These are phyloP conservation scores for Psettodes erumei DNA, from an alignment of 2,113 vertebrate species.

Conservation along the genomic window DNA sequence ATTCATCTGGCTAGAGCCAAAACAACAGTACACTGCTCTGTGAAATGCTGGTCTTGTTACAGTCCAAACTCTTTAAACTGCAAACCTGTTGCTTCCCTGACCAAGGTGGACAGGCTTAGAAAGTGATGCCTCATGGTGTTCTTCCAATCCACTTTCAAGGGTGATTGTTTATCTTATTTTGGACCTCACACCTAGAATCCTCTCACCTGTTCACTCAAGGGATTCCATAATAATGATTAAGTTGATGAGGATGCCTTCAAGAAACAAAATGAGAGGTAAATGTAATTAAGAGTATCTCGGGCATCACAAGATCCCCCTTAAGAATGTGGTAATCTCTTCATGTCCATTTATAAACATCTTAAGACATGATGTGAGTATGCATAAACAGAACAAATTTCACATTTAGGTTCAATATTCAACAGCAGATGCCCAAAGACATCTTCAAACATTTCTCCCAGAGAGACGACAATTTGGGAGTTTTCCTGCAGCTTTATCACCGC, in stretches of 20 bases:
- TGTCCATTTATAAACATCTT: constrained; percentile 60
- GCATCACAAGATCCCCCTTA: constrained; percentile 60
- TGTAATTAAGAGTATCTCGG: constrained; percentile 69
- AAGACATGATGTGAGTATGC: constrained; percentile 33
- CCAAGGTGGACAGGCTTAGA: not conserved
- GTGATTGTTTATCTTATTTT: constrained; percentile 35
- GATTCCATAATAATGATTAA: constrained; percentile 65
- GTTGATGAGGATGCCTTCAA: constrained; percentile 53
- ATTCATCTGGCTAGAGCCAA: constrained; percentile 16
- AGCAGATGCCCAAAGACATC: constrained; percentile 44
- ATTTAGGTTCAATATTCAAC: constrained; percentile 30
- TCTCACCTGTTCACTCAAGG: constrained; percentile 61
- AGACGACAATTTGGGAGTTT: constrained; percentile 22
- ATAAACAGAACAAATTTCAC: constrained; percentile 26
- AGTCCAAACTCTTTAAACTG: constrained; percentile 18
- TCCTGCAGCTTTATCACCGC: constrained; percentile 8
- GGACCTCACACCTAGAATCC: constrained; percentile 21
- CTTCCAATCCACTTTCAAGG: constrained; percentile 18
- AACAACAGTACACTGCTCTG: not conserved
- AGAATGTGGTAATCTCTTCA: constrained; percentile 58
- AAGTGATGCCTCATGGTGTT: constrained; percentile 1
- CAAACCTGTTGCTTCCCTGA: constrained; percentile 17
- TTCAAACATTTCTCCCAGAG: constrained; percentile 38
- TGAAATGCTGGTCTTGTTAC: not conserved
- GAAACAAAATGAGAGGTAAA: constrained; percentile 58